Conservation (phyloP, 1,140 invertebrate species). For the Sinonovacula constricta region DNA sequence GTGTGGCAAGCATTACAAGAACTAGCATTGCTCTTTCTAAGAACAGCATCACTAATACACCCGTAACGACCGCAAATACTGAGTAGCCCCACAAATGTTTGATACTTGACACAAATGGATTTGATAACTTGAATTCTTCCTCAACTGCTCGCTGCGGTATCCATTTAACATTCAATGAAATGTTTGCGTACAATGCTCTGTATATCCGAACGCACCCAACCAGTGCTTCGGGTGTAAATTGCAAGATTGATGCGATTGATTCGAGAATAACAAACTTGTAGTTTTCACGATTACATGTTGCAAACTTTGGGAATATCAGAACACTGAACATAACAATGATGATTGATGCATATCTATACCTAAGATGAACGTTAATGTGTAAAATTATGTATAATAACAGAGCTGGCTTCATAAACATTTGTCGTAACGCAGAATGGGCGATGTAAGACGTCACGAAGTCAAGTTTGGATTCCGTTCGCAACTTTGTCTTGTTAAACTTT, state of each 20-base stretch:
- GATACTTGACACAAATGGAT: conserved; percentile 70
- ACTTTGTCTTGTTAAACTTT: conserved; percentile 62
- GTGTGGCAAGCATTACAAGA: conserved; percentile 61
- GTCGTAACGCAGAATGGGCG: conserved; percentile 68
- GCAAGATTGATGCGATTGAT: conserved; percentile 70
- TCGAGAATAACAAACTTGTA: conserved; percentile 67
- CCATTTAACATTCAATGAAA: conserved; percentile 66
- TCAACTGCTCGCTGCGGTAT: conserved; percentile 71
- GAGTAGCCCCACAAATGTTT: conserved; percentile 70
- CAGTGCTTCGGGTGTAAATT: conserved; percentile 73
- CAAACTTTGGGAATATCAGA: conserved; percentile 70
- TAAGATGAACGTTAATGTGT: conserved; percentile 61
- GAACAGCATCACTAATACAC: conserved; percentile 56
- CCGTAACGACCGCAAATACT: conserved; percentile 53
- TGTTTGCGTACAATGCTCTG: conserved; percentile 64
- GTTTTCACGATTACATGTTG: conserved; percentile 67
- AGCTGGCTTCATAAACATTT: conserved; percentile 75
- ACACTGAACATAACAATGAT: conserved; percentile 71
- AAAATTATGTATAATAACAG: conserved; percentile 66
- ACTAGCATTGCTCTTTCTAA: conserved; percentile 50
- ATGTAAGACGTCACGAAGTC: conserved; percentile 72
- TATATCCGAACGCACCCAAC: conserved; percentile 69
- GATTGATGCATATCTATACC: conserved; percentile 65
- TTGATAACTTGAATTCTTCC: conserved; percentile 68
- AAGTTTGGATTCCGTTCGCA: conserved; percentile 66